Conservation (phyloP, 1,140 invertebrate species). For the Saxidomus purpurata region DNA sequence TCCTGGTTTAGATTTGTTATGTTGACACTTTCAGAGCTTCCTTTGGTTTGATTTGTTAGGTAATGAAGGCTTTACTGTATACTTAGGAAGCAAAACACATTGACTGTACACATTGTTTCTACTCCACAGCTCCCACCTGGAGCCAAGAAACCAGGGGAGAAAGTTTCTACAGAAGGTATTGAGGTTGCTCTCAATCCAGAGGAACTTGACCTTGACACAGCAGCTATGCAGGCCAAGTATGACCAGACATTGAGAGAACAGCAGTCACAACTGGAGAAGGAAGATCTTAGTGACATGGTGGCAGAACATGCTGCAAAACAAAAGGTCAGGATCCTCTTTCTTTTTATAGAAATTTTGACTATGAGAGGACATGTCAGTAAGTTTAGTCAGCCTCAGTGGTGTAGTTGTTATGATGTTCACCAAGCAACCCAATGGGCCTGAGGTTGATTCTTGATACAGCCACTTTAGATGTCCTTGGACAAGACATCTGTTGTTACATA, state of each 20-base stretch:
- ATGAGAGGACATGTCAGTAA: too few species aligned
- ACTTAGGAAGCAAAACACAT: too few species aligned
- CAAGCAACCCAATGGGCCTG: too few species aligned
- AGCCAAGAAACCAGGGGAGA: constrained; percentile 80
- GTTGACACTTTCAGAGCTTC: too few species aligned
- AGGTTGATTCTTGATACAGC: too few species aligned
- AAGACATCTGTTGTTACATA: too few species aligned
- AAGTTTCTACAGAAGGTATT: constrained; percentile 88
- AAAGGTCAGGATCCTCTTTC: constrained; percentile 78
- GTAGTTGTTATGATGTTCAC: neutral
- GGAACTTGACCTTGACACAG: constrained; percentile 96
- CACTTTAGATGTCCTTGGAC: too few species aligned
- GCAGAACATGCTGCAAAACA: constrained; percentile 98
- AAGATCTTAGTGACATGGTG: constrained; percentile 99
- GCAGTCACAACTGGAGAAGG: constrained; percentile 94
- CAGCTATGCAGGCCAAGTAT: constrained; percentile 98
- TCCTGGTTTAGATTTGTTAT: too few species aligned
- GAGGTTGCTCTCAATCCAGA: constrained; percentile 99
- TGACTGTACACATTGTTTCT: too few species aligned
- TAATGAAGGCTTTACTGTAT: too few species aligned
- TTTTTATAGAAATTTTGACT: too few species aligned
- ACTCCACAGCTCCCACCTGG: constrained; percentile 52
- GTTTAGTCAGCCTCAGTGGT: neutral
- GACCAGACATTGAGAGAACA: constrained; percentile 98
- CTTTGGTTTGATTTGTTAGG: too few species aligned